A percentile compares a stretch with the other conserved stretches of the same genome.
phyloP scores from a whole-genome alignment of 2,888 invertebrate genomes.

The Margaritifera margaritifera region DNA sequence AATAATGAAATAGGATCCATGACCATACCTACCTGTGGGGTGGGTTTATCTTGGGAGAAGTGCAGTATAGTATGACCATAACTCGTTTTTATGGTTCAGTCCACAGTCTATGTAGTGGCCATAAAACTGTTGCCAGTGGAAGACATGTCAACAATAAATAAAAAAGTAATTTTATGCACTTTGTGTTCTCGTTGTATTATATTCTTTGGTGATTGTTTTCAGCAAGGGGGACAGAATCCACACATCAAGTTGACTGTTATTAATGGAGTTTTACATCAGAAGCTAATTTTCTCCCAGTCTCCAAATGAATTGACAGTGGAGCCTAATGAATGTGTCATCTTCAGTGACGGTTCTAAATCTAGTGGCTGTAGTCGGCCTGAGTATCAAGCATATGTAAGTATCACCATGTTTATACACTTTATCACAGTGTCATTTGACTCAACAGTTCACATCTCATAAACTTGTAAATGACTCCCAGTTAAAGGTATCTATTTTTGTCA shows the following conservation, averaged over 20 bases:
- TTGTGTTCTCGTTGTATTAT: neutral
- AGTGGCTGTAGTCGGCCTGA: conserved; percentile 65
- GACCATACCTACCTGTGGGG: too few species aligned
- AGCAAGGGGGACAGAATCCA: conserved; percentile 56
- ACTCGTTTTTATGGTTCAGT: too few species aligned
- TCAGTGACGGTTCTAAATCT: conserved; percentile 66
- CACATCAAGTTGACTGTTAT: conserved; percentile 66
- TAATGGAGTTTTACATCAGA: conserved; percentile 65
- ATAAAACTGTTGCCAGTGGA: too few species aligned
- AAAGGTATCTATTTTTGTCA: neutral
- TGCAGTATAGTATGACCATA: too few species aligned
- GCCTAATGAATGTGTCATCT: conserved; percentile 67
- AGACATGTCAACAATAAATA: too few species aligned
- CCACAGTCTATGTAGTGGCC: too few species aligned
- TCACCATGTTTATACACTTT: neutral
- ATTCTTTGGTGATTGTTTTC: conserved; percentile 11
- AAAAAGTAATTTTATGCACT: neutral
- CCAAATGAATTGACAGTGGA: conserved; percentile 61
- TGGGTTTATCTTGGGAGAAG: too few species aligned
- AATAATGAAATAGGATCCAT: too few species aligned
- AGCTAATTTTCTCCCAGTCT: conserved; percentile 64
- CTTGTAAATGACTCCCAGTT: neutral
- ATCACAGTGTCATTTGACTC: conserved; percentile 2
- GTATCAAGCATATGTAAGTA: conserved; percentile 69
- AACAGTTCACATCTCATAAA: conserved; percentile 19